These are phyloP conservation scores for Spea hammondii DNA, from an alignment of 2,797 vertebrate genomes.

Conservation along the genomic window DNA sequence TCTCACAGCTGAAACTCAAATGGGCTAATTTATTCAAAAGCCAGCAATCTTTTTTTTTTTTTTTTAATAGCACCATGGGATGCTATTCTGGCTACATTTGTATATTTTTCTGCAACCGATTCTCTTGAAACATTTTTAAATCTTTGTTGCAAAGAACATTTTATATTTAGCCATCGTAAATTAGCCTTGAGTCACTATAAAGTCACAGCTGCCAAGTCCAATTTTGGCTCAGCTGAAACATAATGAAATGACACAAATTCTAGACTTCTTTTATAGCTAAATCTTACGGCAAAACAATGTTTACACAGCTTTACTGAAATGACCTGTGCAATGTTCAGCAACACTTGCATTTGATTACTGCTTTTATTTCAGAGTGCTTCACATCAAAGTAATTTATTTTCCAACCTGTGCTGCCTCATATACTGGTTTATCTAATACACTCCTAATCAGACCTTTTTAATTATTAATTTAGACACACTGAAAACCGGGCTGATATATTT, in stretches of 20 bases:
- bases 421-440: not conserved
- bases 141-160: conserved; percentile 12
- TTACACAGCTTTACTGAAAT: conserved; percentile 22
- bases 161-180: conserved; percentile 41
- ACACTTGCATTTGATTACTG: conserved; percentile 11
- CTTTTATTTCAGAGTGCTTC: not conserved
- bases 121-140: conserved; percentile 10
- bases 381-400: conserved; percentile 4
- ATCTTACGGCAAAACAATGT: conserved; percentile 26
- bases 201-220: conserved; percentile 37
- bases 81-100: not conserved
- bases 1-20: not conserved
- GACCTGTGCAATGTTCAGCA: conserved; percentile 28
- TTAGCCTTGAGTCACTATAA: conserved; percentile 38
- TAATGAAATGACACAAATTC: conserved; percentile 25
- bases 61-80: not conserved
- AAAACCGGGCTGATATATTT: not conserved
- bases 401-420: not conserved
- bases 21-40: not conserved
- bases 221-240: conserved; percentile 35
- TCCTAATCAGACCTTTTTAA: not conserved
- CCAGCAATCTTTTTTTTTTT: not conserved
- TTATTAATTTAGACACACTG: not conserved
- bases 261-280: conserved; percentile 24
- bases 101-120: not conserved